Conservation (phyloP, 2,797 vertebrate species). For the Peromyscus attwateri region DNA sequence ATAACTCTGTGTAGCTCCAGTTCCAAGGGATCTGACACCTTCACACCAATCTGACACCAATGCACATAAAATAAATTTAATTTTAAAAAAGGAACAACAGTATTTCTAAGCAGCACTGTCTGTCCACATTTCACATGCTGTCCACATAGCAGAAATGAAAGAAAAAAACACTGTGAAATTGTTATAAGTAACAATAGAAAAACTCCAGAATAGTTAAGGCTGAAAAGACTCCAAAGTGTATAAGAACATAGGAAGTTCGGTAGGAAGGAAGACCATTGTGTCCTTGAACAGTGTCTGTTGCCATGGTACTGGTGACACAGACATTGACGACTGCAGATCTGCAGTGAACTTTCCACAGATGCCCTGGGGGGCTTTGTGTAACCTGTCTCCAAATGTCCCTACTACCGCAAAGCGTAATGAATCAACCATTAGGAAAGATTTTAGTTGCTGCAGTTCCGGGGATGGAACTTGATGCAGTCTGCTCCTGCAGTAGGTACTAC, state of each 20-base stretch:
- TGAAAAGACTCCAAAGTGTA: slow-evolving; percentile 9
- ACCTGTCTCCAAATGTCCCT: background rate
- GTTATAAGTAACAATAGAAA: slow-evolving; percentile 41
- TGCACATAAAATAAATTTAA: background rate
- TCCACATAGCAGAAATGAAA: background rate
- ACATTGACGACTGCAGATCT: background rate
- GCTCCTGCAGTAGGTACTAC: background rate
- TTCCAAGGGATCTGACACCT: background rate
- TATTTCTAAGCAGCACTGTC: slow-evolving; percentile 32
- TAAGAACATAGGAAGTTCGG: slow-evolving; percentile 29
- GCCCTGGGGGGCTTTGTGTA: background rate
- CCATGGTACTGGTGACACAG: slow-evolving; percentile 64
- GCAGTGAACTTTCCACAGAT: slow-evolving; percentile 42
- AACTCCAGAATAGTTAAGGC: background rate
- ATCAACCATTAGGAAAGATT: background rate
- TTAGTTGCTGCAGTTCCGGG: background rate
- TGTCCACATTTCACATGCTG: background rate
- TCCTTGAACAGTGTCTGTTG: slow-evolving; percentile 63
- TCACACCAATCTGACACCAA: background rate
- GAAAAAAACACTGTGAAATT: slow-evolving; percentile 40
- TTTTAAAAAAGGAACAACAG: slow-evolving; percentile 41
- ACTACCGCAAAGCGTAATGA: slow-evolving; percentile 25
- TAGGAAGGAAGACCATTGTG: background rate
- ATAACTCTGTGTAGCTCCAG: background rate
- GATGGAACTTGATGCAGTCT: slow-evolving; percentile 5